Evolutionary conservation across 2,888 invertebrate species (phyloP).

Genomic region (Arrhopalites spinosus): DNA sequence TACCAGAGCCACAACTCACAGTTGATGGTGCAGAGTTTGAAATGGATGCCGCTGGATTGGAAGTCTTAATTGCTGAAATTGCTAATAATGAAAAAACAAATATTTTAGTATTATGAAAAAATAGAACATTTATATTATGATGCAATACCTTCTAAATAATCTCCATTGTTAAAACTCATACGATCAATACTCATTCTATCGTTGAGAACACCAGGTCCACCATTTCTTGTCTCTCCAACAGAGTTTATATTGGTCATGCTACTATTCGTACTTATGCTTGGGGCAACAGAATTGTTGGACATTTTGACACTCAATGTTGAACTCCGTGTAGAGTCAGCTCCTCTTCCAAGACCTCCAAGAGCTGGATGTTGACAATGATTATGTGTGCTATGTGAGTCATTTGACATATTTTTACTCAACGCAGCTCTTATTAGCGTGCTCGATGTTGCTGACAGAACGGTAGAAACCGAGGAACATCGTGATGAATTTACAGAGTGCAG

Average conservation of each 20-base stretch:
- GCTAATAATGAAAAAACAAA: too few species aligned
- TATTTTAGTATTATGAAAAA: too few species aligned
- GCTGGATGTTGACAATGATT: conserved; percentile 43
- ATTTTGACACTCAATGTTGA: conserved; percentile 51
- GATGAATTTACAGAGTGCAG: conserved; percentile 47
- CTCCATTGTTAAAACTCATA: conserved; percentile 54
- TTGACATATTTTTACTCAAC: conserved; percentile 50
- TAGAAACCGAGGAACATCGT: conserved; percentile 55
- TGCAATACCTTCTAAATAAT: conserved; percentile 54
- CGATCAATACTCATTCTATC: conserved; percentile 53
- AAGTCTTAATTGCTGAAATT: conserved; percentile 56
- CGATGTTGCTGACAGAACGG: conserved; percentile 53
- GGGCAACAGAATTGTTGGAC: conserved; percentile 37
- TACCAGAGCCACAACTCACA: conserved; percentile 51
- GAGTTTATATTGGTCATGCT: conserved; percentile 54
- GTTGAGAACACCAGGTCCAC: conserved; percentile 30
- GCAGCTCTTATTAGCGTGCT: conserved; percentile 55
- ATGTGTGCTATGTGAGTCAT: conserved; percentile 49
- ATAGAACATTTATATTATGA: too few species aligned
- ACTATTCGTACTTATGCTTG: conserved; percentile 52
- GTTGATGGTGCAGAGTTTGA: conserved; percentile 39
- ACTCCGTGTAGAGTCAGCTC: conserved; percentile 43
- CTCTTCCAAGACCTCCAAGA: conserved; percentile 29
- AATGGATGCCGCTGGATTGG: conserved; percentile 54
- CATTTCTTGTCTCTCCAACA: conserved; percentile 43